A percentile compares a stretch with the other conserved stretches of the same genome.
phyloP scores from a whole-genome alignment of 2,888 invertebrate species.

The Orthonychiurus folsomi region DNA sequence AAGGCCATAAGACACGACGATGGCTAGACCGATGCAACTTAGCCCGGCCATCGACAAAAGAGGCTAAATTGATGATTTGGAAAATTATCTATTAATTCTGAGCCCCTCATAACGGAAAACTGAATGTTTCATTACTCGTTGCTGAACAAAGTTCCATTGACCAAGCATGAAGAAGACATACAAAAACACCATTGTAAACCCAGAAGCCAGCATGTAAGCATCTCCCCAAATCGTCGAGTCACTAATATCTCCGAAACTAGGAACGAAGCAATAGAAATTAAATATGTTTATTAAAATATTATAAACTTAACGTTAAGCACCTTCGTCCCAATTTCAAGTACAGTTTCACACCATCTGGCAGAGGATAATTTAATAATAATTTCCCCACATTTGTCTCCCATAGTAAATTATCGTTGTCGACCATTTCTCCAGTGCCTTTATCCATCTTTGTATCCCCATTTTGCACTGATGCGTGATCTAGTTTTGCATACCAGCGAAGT shows the following conservation, averaged over 20 bases:
- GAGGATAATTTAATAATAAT: constrained; percentile 18
- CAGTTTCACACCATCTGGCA: constrained; percentile 45
- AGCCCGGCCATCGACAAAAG: constrained; percentile 61
- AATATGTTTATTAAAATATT: constrained; percentile 8
- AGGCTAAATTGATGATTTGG: constrained; percentile 47
- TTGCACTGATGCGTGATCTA: constrained; percentile 58
- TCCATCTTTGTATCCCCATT: constrained; percentile 56
- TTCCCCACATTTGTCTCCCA: constrained; percentile 31
- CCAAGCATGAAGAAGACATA: constrained; percentile 66
- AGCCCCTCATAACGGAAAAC: no score
- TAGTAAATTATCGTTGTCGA: constrained; percentile 42
- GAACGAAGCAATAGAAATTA: constrained; percentile 14
- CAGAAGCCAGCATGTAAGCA: constrained; percentile 57
- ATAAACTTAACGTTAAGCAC: constrained; percentile 40
- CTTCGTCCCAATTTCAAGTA: constrained; percentile 56
- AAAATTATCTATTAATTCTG: no score
- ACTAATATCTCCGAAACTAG: constrained; percentile 66
- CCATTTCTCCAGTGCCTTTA: constrained; percentile 68
- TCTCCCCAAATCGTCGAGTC: constrained; percentile 63
- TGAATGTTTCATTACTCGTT: constrained; percentile 53
- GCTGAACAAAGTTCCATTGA: constrained; percentile 63
- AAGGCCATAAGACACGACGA: constrained; percentile 60
- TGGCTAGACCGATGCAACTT: constrained; percentile 62
- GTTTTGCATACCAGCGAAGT: constrained; percentile 51
- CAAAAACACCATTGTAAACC: constrained; percentile 61